Evolutionary conservation across 2,113 vertebrate genomes (phyloP), one percentile per base, ranked within the genome.

Genomic region (Baryphthengus martii): DNA sequence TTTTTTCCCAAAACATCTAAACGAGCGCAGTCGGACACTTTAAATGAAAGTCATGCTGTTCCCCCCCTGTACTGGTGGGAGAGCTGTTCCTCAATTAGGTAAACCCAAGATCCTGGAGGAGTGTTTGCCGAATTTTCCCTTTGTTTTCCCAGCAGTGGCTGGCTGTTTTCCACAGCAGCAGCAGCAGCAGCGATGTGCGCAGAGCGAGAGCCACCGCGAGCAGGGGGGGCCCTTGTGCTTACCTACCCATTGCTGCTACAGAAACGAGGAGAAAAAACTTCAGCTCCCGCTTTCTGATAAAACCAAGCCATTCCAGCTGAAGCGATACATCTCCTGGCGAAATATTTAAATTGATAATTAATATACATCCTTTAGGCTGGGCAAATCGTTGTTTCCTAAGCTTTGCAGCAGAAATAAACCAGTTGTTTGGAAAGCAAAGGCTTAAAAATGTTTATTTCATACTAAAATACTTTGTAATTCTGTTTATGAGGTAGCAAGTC

Each of bases 401-500:
- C 40, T 35, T 65, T 50, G 18, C 0, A 2, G 76, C 59, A 86
- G 59, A 86, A 92, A 94, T 37, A 85, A 83, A 70, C 44, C 11
- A 8, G 1, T 10, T 14, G 26, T 66, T 44, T 40, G 62, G 35
- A 74, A 70, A 84, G 63, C 24, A 56, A 73, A 70, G 72, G 28
- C 13, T 89, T 53, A 66, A 58, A 73, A 11, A 29, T 18, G 25
- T 84, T 73, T 82, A 58, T 89, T 71, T 67, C 66, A 2, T 13
- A 45, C 7, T 12, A 28, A 84, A 84, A 31, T 11, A 7, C 25
- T 66, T 52, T 31, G 37, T 24, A 42, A 24, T 3, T 53, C 50
- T n/a, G 86, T 59, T 23, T 53, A 1, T 0, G 53, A 59, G 74
- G 8, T 1, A 33, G 52, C 13, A 33, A n/a, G 26, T 1, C 25